Conservation (phyloP, 2,113 vertebrate genomes). For the Puffinus mauretanicus region DNA sequence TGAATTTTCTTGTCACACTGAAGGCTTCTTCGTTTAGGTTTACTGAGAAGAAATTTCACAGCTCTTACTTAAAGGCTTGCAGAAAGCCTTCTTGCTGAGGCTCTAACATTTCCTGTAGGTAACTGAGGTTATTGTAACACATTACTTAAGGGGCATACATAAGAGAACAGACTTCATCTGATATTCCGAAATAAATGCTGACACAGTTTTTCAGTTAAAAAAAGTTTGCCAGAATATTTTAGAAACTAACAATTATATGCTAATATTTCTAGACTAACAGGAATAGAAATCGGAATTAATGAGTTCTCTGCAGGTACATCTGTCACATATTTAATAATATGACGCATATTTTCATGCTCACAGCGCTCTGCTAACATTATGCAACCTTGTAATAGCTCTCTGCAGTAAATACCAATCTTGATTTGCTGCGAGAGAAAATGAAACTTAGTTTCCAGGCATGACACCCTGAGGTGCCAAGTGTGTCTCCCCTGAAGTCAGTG, state of each 20-base stretch:
- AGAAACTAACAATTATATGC: conserved; percentile 60
- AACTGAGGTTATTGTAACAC: conserved; percentile 48
- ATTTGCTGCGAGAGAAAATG: not conserved
- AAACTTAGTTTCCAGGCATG: not conserved
- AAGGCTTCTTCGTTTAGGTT: not conserved
- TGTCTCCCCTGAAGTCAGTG: not conserved
- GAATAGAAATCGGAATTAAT: conserved; percentile 61
- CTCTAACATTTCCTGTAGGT: not conserved
- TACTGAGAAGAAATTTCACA: not conserved
- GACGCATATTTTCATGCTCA: not conserved
- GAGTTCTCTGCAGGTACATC: conserved; percentile 46
- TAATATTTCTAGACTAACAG: conserved; percentile 63
- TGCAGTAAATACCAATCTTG: not conserved
- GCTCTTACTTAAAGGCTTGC: not conserved
- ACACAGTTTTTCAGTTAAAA: conserved; percentile 57
- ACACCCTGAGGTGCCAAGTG: not conserved
- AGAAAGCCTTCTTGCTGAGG: not conserved
- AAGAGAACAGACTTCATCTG: conserved; percentile 14
- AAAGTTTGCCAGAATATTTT: conserved; percentile 57
- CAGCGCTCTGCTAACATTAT: conserved; percentile 8
- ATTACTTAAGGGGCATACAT: conserved; percentile 28
- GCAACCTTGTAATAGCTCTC: not conserved
- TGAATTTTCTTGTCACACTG: not conserved
- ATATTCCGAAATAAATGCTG: conserved; percentile 54
- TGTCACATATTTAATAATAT: not conserved